These are phyloP conservation scores for Scrobipalpa costella DNA, from an alignment of 2,888 invertebrate species.

Conservation along the genomic window DNA sequence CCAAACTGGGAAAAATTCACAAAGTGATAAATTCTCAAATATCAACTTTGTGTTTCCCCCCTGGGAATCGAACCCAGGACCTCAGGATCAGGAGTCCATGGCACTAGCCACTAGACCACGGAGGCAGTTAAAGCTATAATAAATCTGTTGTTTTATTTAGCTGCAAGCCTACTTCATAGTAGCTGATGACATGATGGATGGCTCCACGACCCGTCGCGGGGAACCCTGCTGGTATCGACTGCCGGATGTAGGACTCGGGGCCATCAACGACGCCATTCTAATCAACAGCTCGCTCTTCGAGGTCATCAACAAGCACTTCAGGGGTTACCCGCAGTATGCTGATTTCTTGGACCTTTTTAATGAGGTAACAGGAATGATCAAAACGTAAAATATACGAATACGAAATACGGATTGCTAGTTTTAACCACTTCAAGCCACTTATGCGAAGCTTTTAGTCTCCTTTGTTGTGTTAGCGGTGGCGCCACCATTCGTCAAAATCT, in stretches of 20 bases:
- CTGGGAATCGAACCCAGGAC: no score
- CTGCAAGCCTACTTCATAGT: conserved; percentile 93
- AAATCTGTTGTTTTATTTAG: conserved; percentile 67
- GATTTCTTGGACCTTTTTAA: conserved; percentile 89
- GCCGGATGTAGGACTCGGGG: conserved; percentile 85
- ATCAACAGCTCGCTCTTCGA: conserved; percentile 88
- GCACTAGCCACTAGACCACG: no score
- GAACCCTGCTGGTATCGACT: conserved; percentile 93
- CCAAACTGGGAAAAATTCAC: no score
- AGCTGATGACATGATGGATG: conserved; percentile 96
- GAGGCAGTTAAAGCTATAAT: background rate
- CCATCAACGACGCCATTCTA: conserved; percentile 92
- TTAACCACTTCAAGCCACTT: no score
- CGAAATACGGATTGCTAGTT: no score
- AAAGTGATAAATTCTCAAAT: no score
- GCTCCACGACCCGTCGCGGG: conserved; percentile 90
- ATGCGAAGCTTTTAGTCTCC: no score
- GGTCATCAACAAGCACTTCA: conserved; percentile 87
- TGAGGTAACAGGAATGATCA: conserved; percentile 75
- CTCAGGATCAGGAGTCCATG: no score
- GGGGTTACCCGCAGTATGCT: conserved; percentile 85
- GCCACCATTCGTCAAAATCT: no score
- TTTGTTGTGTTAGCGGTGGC: no score
- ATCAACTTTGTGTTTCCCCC: no score
- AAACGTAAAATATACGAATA: no score